phyloP scores from a whole-genome alignment of 2,797 vertebrate genomes.

The Protonibea diacanthus region DNA sequence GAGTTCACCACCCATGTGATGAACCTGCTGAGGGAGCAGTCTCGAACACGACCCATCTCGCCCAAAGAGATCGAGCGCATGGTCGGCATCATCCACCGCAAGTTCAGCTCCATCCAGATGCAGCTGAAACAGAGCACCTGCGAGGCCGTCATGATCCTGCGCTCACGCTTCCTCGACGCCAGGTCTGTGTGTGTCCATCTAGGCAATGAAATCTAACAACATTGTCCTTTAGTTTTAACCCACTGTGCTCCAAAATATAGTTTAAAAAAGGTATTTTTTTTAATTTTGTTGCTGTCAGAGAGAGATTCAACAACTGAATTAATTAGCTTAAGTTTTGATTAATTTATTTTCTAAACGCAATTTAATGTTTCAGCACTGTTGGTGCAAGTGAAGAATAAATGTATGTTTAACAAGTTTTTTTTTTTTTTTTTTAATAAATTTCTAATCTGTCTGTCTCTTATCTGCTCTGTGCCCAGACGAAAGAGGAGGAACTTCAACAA shows the following conservation, averaged over 20 bases:
- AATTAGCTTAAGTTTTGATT: background rate
- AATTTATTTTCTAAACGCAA: background rate
- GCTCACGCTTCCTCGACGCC: slow-evolving; percentile 94
- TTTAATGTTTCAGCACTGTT: slow-evolving; percentile 10
- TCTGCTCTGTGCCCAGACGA: slow-evolving; percentile 82
- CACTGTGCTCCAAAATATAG: background rate
- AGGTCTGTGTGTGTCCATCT: slow-evolving; percentile 80
- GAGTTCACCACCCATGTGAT: slow-evolving; percentile 97
- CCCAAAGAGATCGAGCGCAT: slow-evolving; percentile 96
- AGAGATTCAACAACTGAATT: background rate
- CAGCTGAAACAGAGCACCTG: slow-evolving; percentile 97
- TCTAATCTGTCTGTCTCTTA: background rate
- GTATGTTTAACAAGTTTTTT: background rate
- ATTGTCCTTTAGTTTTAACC: background rate
- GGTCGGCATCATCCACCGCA: slow-evolving; percentile 96
- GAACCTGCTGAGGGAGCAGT: slow-evolving; percentile 96
- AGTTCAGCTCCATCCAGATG: slow-evolving; percentile 97
- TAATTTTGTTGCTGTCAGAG: background rate
- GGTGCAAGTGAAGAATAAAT: background rate
- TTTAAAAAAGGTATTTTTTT: background rate
- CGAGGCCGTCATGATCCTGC: slow-evolving; percentile 96
- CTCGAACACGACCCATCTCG: slow-evolving; percentile 92
- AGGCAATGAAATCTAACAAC: background rate
- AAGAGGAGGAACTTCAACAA: slow-evolving; percentile 99
- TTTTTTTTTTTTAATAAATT: background rate